Conservation (phyloP, 2,113 vertebrate genomes). For the Ochotona curzoniae region DNA sequence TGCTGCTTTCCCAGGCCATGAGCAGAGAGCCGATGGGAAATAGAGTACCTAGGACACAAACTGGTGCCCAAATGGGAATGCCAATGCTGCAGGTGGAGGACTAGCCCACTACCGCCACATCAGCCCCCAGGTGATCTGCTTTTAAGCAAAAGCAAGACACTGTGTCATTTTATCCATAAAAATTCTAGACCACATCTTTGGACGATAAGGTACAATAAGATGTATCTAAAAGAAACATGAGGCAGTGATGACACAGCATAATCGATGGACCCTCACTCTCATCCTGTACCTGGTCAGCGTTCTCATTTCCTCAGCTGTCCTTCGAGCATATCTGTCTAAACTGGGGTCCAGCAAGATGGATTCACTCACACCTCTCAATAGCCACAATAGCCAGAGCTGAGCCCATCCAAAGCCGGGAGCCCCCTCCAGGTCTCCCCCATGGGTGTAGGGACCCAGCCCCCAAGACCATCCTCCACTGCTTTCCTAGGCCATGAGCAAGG, state of each 20-base stretch:
- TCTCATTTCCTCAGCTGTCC: background rate
- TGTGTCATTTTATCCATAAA: background rate
- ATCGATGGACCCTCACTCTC: background rate
- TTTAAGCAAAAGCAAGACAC: background rate
- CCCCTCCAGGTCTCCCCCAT: no score
- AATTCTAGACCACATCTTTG: background rate
- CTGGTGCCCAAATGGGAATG: no score
- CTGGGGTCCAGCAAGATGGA: background rate
- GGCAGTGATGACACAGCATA: background rate
- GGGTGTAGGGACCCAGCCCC: no score
- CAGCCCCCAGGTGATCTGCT: background rate
- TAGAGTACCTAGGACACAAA: no score
- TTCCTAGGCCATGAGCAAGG: no score
- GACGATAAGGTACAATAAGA: background rate
- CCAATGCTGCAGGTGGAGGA: no score
- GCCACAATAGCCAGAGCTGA: no score
- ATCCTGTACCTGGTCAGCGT: background rate
- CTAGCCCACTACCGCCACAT: no score
- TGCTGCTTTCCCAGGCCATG: no score
- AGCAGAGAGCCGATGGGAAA: no score
- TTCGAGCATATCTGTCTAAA: conserved; percentile 4
- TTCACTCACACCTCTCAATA: background rate
- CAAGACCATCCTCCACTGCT: no score
- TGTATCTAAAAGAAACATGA: background rate
- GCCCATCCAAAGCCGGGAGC: no score